Evolutionary conservation across 2,888 invertebrate species (phyloP), one percentile per base, ranked within the genome.

Genomic region (Orgyia antiqua): DNA sequence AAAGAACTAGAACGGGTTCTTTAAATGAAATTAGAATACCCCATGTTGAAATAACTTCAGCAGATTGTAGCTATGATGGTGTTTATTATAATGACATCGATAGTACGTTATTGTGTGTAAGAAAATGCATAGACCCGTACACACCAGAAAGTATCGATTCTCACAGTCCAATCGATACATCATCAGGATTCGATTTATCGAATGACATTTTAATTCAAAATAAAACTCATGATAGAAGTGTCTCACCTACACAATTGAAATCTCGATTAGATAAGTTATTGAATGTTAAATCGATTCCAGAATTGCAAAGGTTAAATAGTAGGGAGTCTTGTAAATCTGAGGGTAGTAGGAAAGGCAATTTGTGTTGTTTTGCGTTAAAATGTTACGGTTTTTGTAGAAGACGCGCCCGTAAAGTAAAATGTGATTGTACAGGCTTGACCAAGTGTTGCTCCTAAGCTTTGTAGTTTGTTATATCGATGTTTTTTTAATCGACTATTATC

Each of bases 111-210:
- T 59, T 90, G 0, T 68, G 68, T 5, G 76, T 75, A 0, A 44
- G 59, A 1, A 70, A 48, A 2, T 82, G 78, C 57, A 74, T 90
- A 55, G 93, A 93, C 51, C 94, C 94, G 0, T 94, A 94, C 54
- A 94, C 94, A 0, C 94, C 94, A n/a, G 94, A 94, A 58, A 93
- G 93, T 67, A 87, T 90, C 43, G 94, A 94, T 56, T 93, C 93
- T 11, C 92, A 90, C 53, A 92, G 92, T 24, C 93, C 94, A 0
- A 84, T 88, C 0, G 89, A 84, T 20, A 50, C 54, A 0, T 62
- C 58, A 0, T 79, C 66, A 0, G 67, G 61, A 0, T 73, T 75
- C 0, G 77, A 74, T 9, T 38, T 72, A 1, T 35, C 51, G 0
- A 45, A 51, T 5, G 73, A 84, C 41, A 58, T 76, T 3, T 52